phyloP scores from a whole-genome alignment of 2,888 invertebrate genomes.

The Ganaspis brasiliensis region DNA sequence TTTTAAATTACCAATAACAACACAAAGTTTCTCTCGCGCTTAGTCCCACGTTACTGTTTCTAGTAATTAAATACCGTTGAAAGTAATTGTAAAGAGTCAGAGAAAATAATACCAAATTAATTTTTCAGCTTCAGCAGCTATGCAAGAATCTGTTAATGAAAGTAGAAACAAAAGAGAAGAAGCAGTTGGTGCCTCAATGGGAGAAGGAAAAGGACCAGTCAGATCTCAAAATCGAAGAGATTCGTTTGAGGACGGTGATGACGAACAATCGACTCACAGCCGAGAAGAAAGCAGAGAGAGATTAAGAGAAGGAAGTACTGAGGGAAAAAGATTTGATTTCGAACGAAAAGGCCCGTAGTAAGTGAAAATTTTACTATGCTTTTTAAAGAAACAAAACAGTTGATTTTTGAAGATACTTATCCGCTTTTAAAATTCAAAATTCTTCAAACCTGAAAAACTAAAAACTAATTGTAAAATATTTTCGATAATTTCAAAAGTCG shows the following conservation, averaged over 20 bases:
- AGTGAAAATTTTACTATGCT: constrained; percentile 56
- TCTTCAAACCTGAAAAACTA: too few relatives aligned
- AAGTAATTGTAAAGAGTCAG: too few relatives aligned
- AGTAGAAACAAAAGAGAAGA: constrained; percentile 76
- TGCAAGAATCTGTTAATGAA: constrained; percentile 72
- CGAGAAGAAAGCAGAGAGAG: constrained; percentile 76
- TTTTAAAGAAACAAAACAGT: constrained; percentile 18
- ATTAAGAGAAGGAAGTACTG: constrained; percentile 74
- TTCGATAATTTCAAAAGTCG: not conserved
- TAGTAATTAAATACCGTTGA: too few relatives aligned
- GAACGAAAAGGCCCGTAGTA: constrained; percentile 74
- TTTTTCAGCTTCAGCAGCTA: constrained; percentile 59
- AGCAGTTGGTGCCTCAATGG: constrained; percentile 76
- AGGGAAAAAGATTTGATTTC: constrained; percentile 73
- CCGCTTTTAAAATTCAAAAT: too few relatives aligned
- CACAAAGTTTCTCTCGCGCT: not conserved
- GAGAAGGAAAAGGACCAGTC: constrained; percentile 68
- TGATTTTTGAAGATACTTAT: too few relatives aligned
- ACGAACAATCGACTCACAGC: constrained; percentile 76
- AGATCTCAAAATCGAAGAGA: constrained; percentile 73
- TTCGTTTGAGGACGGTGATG: constrained; percentile 77
- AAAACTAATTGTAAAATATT: too few relatives aligned
- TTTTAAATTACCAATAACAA: too few relatives aligned
- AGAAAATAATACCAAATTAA: too few relatives aligned
- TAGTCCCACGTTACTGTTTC: too few relatives aligned